Conservation (phyloP, 2,113 vertebrate genomes). For the Ibidorhyncha struthersii region DNA sequence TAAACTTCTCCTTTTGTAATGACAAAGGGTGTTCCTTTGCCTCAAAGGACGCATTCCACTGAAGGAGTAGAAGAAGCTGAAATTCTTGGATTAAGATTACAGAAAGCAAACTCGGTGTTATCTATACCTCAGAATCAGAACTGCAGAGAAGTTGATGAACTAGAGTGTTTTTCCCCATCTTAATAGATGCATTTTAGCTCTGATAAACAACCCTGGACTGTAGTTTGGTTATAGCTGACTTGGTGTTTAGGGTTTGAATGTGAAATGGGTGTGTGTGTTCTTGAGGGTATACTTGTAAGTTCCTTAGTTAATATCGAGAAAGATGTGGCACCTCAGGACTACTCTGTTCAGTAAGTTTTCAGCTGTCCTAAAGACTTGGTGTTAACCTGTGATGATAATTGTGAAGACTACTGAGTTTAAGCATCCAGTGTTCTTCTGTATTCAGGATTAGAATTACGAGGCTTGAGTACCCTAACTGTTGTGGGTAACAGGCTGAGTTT, state of each 20-base stretch:
- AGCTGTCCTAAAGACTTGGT: neutral
- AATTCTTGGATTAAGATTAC: neutral
- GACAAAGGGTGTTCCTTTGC: neutral
- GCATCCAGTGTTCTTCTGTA: rapidly evolving
- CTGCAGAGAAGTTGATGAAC: neutral
- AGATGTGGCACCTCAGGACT: neutral
- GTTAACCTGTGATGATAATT: neutral
- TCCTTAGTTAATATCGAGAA: neutral
- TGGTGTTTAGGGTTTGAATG: neutral
- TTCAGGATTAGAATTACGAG: neutral
- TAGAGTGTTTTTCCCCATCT: neutral
- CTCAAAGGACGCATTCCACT: neutral
- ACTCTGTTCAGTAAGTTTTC: neutral
- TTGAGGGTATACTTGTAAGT: neutral
- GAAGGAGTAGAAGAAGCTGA: neutral
- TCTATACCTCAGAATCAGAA: neutral
- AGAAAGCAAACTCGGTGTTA: neutral
- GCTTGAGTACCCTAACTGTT: neutral
- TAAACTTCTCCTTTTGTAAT: neutral
- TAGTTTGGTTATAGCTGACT: neutral
- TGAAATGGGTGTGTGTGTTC: neutral
- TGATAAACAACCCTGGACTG: neutral
- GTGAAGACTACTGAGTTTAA: neutral
- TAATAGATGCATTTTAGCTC: neutral
- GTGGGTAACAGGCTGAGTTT: neutral